Evolutionary conservation across 2,113 vertebrate genomes (phyloP), one percentile per base, ranked within the genome.

Genomic region (Danionella cerebrum): DNA sequence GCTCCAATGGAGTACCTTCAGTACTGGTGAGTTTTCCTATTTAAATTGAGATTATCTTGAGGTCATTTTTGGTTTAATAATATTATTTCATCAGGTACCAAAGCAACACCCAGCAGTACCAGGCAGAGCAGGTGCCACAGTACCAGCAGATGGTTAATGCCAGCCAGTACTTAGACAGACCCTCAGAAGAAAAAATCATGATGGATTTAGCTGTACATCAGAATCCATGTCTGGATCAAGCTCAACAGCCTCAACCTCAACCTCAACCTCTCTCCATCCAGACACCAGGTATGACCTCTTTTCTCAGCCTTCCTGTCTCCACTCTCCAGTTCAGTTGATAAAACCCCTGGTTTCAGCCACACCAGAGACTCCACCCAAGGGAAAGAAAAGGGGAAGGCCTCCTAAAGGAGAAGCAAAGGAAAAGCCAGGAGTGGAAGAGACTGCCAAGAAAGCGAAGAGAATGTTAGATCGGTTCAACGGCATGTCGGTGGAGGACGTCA

Each of bases 381-480:
- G 90, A 72, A 93, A 92, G 82, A 96, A 93, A 73, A 89, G 87
- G 85, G 96, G 88, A 74, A 88, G 92, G 22, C 87, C 86, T 65
- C 82, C 82, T 4, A 88, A 82, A 63, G 89, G 91, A 74, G 88
- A 88, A 1, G 89, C 89, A 53, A 89, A 88, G 39, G 83, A 85
- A 39, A 90, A 89, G 57, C 89, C 91, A 44, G 91, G 94, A 69
- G 89, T 91, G 21, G 91, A 93, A 2, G 92, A 92, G 41, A 78
- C 85, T 0, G 90, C 92, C 53, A 97, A 94, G 84, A 90, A 90
- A 70, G 90, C 95, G 38, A 99, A 96, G 82, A 89, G 96, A 60
- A 90, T 90, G 76, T 88, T 98, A 10, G 92, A 99, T 77, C 92
- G 96, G 73, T 99, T 99, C 76, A 97, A 96, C 29, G 96, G 96